phyloP scores from a whole-genome alignment of 1,140 invertebrate species.

The Lethrus apterus region DNA sequence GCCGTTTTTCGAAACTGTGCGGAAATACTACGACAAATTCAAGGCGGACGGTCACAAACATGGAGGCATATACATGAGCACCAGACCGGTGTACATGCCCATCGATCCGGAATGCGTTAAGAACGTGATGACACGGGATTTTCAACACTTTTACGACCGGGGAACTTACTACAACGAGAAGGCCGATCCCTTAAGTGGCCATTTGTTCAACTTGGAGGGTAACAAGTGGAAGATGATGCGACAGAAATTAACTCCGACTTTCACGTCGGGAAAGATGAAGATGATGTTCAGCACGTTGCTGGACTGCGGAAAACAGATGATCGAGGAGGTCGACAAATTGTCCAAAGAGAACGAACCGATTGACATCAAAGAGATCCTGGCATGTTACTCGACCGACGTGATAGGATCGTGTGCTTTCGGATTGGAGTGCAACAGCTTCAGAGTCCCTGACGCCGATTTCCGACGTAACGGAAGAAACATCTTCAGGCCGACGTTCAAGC shows the following conservation, averaged over 20 bases:
- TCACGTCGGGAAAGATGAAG: constrained; percentile 45
- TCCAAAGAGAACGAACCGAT: background rate
- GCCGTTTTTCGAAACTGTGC: constrained; percentile 16
- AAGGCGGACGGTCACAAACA: constrained; percentile 26
- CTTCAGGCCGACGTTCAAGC: constrained; percentile 5
- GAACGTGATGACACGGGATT: constrained; percentile 47
- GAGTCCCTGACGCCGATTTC: constrained; percentile 39
- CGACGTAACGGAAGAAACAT: constrained; percentile 19
- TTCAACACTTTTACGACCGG: constrained; percentile 46
- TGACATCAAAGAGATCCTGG: constrained; percentile 12
- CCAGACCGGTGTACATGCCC: constrained; percentile 42
- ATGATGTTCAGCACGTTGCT: constrained; percentile 32
- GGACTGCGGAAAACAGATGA: constrained; percentile 9
- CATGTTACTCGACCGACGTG: constrained; percentile 10
- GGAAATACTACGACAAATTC: constrained; percentile 18
- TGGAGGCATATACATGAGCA: constrained; percentile 45
- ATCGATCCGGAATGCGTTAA: constrained; percentile 54
- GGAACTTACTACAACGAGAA: constrained; percentile 43
- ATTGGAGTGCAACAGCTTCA: constrained; percentile 43
- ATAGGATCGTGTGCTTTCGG: constrained; percentile 45
- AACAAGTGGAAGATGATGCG: constrained; percentile 44
- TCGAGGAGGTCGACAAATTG: constrained; percentile 7
- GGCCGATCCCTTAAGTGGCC: constrained; percentile 44
- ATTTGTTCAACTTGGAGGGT: constrained; percentile 40
- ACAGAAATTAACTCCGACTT: constrained; percentile 43